These are phyloP conservation scores for Perognathus longimembris DNA, from an alignment of 2,113 vertebrate genomes.

Conservation along the genomic window DNA sequence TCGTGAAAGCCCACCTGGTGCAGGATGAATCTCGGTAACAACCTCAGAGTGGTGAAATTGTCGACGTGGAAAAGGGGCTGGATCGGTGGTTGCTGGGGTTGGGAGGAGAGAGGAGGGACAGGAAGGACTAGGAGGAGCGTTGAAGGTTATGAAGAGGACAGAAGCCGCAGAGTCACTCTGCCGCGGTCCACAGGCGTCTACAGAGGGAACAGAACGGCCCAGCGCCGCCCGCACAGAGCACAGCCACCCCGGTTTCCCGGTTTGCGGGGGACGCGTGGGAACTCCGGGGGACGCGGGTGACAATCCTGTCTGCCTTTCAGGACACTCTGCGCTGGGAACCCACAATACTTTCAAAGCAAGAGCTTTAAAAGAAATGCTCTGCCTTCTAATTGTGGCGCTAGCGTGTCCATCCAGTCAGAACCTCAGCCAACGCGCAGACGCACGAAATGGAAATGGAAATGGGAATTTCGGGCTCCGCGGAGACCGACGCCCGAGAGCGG, in stretches of 20 bases:
- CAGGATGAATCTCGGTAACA: not conserved
- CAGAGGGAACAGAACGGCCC: no score
- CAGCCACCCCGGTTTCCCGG: not conserved
- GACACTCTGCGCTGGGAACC: not conserved
- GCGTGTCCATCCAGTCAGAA: not conserved
- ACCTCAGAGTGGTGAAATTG: not conserved
- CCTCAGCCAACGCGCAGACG: not conserved
- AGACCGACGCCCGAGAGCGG: no score
- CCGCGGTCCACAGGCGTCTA: rapidly evolving
- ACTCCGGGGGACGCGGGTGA: rapidly evolving
- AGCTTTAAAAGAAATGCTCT: not conserved
- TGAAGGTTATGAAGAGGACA: no score
- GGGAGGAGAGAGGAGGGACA: no score
- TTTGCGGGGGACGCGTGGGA: rapidly evolving
- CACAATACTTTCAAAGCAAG: not conserved
- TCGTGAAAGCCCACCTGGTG: no score
- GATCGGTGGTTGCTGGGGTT: not conserved
- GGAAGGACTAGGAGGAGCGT: rapidly evolving
- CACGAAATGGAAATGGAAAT: not conserved
- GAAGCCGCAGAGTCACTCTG: no score
- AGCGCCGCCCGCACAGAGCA: not conserved
- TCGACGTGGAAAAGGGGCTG: not conserved
- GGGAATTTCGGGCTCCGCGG: not conserved
- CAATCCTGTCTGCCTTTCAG: no score
- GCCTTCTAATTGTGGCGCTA: not conserved